These are phyloP conservation scores for Elaeidobius kamerunicus DNA, from an alignment of 2,888 invertebrate species.

Conservation along the genomic window DNA sequence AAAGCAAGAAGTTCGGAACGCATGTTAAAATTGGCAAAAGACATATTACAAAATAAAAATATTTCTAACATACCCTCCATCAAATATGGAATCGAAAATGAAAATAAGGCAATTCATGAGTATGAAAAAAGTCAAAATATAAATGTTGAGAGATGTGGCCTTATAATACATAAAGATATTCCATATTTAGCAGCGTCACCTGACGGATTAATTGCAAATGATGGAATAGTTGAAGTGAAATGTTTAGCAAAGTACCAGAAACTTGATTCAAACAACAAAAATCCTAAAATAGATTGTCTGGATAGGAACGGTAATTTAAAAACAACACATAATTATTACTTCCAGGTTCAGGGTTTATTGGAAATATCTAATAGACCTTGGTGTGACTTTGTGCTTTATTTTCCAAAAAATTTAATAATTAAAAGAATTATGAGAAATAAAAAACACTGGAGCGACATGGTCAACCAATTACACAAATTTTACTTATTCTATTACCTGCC, in stretches of 20 bases:
- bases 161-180: constrained; percentile 1
- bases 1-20: too few species aligned
- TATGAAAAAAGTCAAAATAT: neutral
- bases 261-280: neutral
- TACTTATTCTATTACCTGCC: constrained; percentile 4
- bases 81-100: constrained; percentile 5
- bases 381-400: constrained; percentile 8
- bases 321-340: constrained; percentile 3
- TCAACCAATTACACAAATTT: constrained; percentile 1
- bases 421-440: neutral
- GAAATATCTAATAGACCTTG: neutral
- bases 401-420: neutral
- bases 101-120: neutral
- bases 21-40: neutral
- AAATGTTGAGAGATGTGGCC: neutral
- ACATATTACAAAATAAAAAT: neutral
- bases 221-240: constrained; percentile 6
- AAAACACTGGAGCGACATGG: neutral
- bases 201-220: constrained; percentile 1
- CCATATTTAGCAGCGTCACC: constrained; percentile 5
- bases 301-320: neutral
- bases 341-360: constrained; percentile 1
- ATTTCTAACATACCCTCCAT: neutral
- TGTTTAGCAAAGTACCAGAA: neutral
- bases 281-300: neutral